These are phyloP conservation scores for Phragmatobia fuliginosa DNA, from an alignment of 2,888 invertebrate species.

Conservation along the genomic window DNA sequence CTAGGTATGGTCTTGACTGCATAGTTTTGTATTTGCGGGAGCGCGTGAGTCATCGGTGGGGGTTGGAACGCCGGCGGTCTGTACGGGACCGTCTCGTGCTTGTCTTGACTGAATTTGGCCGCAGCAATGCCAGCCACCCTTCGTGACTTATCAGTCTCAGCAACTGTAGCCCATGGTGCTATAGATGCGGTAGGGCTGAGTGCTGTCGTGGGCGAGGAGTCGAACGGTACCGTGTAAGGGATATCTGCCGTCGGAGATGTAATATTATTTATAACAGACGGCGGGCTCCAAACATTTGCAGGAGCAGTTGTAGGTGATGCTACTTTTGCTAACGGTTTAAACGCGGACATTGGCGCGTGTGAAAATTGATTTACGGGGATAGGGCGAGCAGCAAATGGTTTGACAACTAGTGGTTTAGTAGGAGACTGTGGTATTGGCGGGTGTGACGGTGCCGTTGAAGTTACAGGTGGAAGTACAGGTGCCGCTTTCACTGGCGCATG, in stretches of 20 bases:
- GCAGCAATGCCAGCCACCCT: conserved; percentile 84
- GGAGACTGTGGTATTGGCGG: conserved; percentile 64
- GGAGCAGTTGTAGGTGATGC: conserved; percentile 71
- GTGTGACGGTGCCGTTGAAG: conserved; percentile 30
- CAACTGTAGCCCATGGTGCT: conserved; percentile 81
- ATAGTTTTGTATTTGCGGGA: conserved; percentile 61
- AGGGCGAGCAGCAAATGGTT: conserved; percentile 86
- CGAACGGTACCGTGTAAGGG: conserved; percentile 53
- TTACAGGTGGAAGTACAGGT: conserved; percentile 18
- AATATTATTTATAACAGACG: conserved; percentile 63
- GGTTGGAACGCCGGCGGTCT: conserved; percentile 57
- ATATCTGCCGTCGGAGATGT: conserved; percentile 67
- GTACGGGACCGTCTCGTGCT: conserved; percentile 51
- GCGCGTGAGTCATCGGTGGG: conserved; percentile 62
- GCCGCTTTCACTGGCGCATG: conserved; percentile 29
- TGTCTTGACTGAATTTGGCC: conserved; percentile 83
- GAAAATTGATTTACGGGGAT: conserved; percentile 90
- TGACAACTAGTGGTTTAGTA: conserved; percentile 66
- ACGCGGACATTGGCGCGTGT: conserved; percentile 92
- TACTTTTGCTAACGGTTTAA: conserved; percentile 87
- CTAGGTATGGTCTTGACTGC: conserved; percentile 74
- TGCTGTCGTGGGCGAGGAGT: conserved; percentile 55
- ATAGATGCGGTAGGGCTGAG: conserved; percentile 52
- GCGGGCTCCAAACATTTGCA: conserved; percentile 78
- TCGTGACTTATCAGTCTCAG: conserved; percentile 70